Percentiles rank a stretch among this genome's conserved stretches.
Evolutionary conservation across 2,113 vertebrate species (phyloP).

Genomic region (Apteryx mantelli): DNA sequence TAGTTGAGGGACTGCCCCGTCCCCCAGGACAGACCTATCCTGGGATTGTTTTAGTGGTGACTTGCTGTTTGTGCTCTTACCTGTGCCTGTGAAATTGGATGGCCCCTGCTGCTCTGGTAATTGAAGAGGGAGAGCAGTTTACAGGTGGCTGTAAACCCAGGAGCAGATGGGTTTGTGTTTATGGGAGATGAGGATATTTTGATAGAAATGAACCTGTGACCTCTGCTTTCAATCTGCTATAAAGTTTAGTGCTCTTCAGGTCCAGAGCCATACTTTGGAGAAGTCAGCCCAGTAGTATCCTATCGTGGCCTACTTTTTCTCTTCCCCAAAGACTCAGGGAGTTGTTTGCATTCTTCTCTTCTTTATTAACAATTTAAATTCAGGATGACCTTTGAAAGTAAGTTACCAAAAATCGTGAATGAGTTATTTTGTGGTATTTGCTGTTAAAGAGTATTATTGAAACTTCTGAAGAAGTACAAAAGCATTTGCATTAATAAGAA

Average conservation of each 20-base stretch:
- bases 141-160: not conserved
- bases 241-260: not conserved
- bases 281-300: slow-evolving; percentile 1
- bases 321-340: not conserved
- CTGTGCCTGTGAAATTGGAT: not conserved
- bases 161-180: not conserved
- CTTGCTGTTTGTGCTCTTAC: not conserved
- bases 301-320: not conserved
- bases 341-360: not conserved
- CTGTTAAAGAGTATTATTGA: not conserved
- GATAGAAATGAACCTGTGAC: not conserved
- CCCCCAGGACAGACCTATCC: not conserved
- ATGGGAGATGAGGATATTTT: rapidly evolving
- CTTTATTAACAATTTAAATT: not conserved
- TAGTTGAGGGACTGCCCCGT: not conserved
- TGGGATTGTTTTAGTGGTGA: not conserved
- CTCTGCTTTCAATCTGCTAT: not conserved
- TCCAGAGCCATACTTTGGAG: not conserved
- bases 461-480: not conserved
- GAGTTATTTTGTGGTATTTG: not conserved
- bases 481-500: not conserved
- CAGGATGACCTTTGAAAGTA: not conserved
- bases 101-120: not conserved
- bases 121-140: not conserved
- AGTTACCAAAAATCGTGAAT: not conserved